These are phyloP conservation scores for Neocrepidodera transversa DNA, from an alignment of 2,888 invertebrate species.

Conservation along the genomic window DNA sequence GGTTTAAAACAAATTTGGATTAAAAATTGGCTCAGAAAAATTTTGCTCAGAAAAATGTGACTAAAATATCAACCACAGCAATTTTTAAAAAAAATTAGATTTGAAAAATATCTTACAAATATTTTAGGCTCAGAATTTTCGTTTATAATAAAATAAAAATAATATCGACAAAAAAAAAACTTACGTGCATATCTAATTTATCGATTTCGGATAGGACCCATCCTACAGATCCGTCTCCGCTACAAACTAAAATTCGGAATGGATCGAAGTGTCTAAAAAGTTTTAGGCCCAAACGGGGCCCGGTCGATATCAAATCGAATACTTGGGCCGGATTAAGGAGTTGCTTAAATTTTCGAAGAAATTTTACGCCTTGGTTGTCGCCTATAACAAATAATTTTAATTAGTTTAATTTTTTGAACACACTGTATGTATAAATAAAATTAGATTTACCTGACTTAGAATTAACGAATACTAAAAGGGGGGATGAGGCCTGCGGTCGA, in stretches of 20 bases:
- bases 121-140: too few relatives aligned
- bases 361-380: slow-evolving; percentile 97
- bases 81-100: too few relatives aligned
- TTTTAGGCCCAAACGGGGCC: slow-evolving; percentile 82
- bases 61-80: too few relatives aligned
- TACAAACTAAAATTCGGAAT: slow-evolving; percentile 94
- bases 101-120: too few relatives aligned
- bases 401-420: too few relatives aligned
- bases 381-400: slow-evolving; percentile 68
- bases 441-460: slow-evolving; percentile 85
- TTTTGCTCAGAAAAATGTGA: too few relatives aligned
- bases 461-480: slow-evolving; percentile 95
- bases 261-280: slow-evolving; percentile 95
- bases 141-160: too few relatives aligned
- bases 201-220: slow-evolving; percentile 98
- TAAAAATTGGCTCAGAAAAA: too few relatives aligned
- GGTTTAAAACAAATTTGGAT: too few relatives aligned
- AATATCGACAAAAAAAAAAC: too few relatives aligned
- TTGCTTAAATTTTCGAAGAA: slow-evolving; percentile 92
- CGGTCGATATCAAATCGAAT: slow-evolving; percentile 91
- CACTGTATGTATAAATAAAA: too few relatives aligned
- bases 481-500: slow-evolving; percentile 69
- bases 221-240: slow-evolving; percentile 96
- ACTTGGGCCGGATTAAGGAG: slow-evolving; percentile 97
- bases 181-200: slow-evolving; percentile 92